Evolutionary conservation across 2,888 invertebrate species (phyloP), one percentile per base, ranked within the genome.

Genomic region (Eupithecia inturbata): DNA sequence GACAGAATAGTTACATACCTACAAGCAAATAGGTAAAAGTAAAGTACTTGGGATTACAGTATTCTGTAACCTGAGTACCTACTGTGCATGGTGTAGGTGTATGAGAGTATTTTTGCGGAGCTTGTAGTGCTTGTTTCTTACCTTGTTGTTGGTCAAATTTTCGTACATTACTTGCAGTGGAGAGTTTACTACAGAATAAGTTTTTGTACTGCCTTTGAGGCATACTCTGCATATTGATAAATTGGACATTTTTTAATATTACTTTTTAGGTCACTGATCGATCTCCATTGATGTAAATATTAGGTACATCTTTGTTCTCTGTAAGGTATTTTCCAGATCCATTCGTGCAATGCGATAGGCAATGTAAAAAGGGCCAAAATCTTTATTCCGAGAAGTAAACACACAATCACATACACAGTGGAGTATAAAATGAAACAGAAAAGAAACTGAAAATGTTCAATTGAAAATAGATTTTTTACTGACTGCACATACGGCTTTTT

Each of bases 131-230:
- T 22, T 12, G 53, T 10, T 12, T 22, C 28, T 62, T 64, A 64
- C 64, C 64, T 64, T 64, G 10, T 64, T 64, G 64, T 64, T 64
- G 0, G 64, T 36, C 10, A 64, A 16, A 7, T 64, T 64, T 36
- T 64, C 64, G 33, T 64, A 64, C 12, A 64, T n/a, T 19, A 64
- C 36, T 36, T 64, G 64, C 3, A 64, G 33, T 22, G 36, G 22
- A 64, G 64, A 3, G n/a, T 64, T 22, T 19, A 31, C 19, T 12
- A 64, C 10, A 33, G 64, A 64, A 64, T 36, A 33, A 22, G 33
- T 64, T 64, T 64, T 36, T 12, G 28, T 28, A 49, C 31, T 49
- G 31, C 31, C 49, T 31, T 10, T 41, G 22, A 67, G 45, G 41
- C 45, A 67, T 39, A 67, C 41, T 67, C 67, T 67, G 26, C 39